These are phyloP conservation scores for Pemphigus obesinymphae DNA, from an alignment of 1,140 invertebrate genomes.

Conservation along the genomic window DNA sequence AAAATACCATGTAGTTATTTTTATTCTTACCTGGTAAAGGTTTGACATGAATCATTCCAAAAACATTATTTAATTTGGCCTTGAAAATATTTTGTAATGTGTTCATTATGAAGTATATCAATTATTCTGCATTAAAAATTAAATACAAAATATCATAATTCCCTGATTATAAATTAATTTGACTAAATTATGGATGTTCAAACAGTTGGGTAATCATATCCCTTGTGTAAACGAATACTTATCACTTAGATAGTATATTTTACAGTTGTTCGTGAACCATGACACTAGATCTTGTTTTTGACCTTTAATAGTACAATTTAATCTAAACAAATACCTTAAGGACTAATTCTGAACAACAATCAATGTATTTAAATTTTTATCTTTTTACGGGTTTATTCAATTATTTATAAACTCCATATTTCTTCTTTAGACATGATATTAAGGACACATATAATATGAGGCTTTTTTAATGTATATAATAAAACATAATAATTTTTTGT, in stretches of 20 bases:
- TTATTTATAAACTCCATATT: neutral
- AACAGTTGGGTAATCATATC: neutral
- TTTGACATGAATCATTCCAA: slow-evolving; percentile 72
- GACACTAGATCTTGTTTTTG: neutral
- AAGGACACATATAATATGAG: neutral
- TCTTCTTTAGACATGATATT: neutral
- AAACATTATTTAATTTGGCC: slow-evolving; percentile 52
- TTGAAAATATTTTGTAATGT: slow-evolving; percentile 45
- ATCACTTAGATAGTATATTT: slow-evolving; percentile 7
- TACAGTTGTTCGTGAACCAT: neutral
- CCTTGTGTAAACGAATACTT: neutral
- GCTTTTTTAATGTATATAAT: neutral
- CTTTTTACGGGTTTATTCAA: neutral
- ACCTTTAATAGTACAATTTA: neutral
- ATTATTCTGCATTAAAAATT: neutral
- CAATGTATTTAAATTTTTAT: neutral
- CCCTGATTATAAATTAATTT: neutral
- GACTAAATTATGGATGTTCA: neutral
- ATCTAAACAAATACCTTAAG: neutral
- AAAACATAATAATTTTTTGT: neutral
- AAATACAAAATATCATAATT: neutral
- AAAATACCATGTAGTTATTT: neutral
- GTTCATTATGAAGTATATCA: neutral
- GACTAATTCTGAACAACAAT: neutral
- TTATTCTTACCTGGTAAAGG: slow-evolving; percentile 62